Percentiles rank a stretch among this genome's conserved stretches.
Evolutionary conservation across 2,888 invertebrate genomes (phyloP).

Genomic region (Diaprepes abbreviatus): DNA sequence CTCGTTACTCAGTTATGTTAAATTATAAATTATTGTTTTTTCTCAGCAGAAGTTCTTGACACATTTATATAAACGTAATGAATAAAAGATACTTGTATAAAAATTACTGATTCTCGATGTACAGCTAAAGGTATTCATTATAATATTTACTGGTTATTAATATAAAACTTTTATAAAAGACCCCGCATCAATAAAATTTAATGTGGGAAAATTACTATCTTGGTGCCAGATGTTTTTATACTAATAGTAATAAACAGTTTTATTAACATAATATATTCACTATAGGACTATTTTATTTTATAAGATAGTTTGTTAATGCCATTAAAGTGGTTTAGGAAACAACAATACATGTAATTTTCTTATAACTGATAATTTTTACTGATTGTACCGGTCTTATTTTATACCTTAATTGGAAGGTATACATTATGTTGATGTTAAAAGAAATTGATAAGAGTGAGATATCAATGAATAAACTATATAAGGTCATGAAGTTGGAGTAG

Average conservation of each 20-base stretch:
- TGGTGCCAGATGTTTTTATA: not conserved
- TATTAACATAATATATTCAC: not conserved
- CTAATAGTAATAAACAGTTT: not conserved
- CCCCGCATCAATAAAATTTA: conserved; percentile 16
- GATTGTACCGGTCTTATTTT: too few relatives aligned
- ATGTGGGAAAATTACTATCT: conserved; percentile 16
- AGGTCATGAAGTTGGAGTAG: too few relatives aligned
- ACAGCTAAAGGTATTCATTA: conserved; percentile 7
- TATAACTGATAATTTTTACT: too few relatives aligned
- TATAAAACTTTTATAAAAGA: conserved; percentile 4
- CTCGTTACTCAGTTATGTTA: conserved; percentile 12
- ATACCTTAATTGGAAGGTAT: too few relatives aligned
- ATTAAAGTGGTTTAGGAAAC: too few relatives aligned
- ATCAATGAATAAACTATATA: too few relatives aligned
- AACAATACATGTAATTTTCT: too few relatives aligned
- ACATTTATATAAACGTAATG: conserved; percentile 16
- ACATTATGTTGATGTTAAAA: too few relatives aligned
- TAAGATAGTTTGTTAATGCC: not conserved
- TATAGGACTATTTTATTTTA: not conserved
- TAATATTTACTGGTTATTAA: conserved; percentile 24
- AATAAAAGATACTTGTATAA: conserved; percentile 33
- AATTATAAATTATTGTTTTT: conserved; percentile 26
- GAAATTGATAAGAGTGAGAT: too few relatives aligned
- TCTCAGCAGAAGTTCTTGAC: conserved; percentile 23
- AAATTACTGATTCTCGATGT: conserved; percentile 11